Percentiles rank a stretch among this genome's conserved stretches.
Conservation (phyloP, 2,113 vertebrate genomes). For the Strix aluco region DNA sequence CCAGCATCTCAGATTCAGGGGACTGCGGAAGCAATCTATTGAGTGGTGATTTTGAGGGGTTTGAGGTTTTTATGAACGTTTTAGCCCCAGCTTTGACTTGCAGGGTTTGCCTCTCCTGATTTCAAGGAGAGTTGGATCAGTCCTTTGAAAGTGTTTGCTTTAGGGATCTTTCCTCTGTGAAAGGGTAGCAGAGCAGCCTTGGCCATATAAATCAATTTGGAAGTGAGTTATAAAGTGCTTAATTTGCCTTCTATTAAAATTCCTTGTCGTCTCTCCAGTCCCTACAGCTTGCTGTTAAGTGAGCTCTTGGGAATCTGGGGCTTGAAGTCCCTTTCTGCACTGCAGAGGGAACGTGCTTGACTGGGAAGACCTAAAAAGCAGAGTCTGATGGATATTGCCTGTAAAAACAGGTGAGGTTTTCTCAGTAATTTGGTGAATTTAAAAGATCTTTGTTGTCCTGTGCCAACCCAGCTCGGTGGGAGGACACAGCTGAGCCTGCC, state of each 20-base stretch:
- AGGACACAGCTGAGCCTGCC: not conserved
- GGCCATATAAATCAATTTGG: not conserved
- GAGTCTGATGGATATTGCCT: not conserved
- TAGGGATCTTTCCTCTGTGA: not conserved
- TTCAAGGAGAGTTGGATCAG: not conserved
- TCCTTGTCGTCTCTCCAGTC: not conserved
- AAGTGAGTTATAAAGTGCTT: not conserved
- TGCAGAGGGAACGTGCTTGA: not conserved
- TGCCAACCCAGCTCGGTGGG: not conserved
- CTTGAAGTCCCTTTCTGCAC: not conserved
- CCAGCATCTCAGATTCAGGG: not conserved
- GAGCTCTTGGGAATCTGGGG: not conserved
- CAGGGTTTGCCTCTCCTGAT: not conserved
- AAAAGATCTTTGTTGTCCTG: not conserved
- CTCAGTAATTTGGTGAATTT: not conserved
- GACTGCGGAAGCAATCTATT: not conserved
- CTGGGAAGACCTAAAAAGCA: not conserved
- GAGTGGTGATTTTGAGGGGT: not conserved
- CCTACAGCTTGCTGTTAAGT: constrained; percentile 14
- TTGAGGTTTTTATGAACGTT: not conserved
- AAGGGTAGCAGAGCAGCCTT: not conserved
- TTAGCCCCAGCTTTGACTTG: not conserved
- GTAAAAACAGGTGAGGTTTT: not conserved
- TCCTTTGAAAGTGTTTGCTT: constrained; percentile 28
- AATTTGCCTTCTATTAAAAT: constrained; percentile 49